phyloP scores from a whole-genome alignment of 1,140 invertebrate species.

The Drosophila neocordata region DNA sequence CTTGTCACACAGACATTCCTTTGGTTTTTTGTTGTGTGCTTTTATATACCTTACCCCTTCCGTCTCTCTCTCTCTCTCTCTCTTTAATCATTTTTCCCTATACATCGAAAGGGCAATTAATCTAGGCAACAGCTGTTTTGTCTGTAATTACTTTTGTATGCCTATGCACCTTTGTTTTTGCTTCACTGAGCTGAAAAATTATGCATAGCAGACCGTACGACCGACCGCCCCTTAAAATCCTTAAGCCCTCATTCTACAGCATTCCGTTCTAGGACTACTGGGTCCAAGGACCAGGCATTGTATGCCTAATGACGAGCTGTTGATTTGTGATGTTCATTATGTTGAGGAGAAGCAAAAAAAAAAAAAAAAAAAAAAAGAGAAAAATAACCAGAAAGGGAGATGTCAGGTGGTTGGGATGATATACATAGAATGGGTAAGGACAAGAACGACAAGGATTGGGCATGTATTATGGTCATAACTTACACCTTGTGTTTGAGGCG shows the following conservation, averaged over 20 bases:
- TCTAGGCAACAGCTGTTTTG: slow-evolving; percentile 64
- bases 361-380: not conserved
- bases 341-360: slow-evolving; percentile 38
- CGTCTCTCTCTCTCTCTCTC: no score
- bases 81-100: not conserved
- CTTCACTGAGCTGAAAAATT: slow-evolving; percentile 76
- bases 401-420: slow-evolving; percentile 3
- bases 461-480: slow-evolving; percentile 36
- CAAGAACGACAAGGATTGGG: not conserved
- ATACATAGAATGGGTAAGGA: not conserved
- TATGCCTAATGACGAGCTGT: slow-evolving; percentile 66
- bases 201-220: slow-evolving; percentile 35
- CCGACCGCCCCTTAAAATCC: not conserved
- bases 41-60: no score
- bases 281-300: slow-evolving; percentile 25
- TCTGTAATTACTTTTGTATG: slow-evolving; percentile 67
- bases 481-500: slow-evolving; percentile 33
- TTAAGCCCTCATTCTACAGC: not conserved
- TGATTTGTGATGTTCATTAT: slow-evolving; percentile 79
- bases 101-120: slow-evolving; percentile 51
- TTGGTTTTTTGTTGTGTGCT: not conserved
- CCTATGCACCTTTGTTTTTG: slow-evolving; percentile 50
- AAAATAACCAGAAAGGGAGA: slow-evolving; percentile 2
- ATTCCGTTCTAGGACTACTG: not conserved
- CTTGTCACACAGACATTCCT: not conserved